These are phyloP conservation scores for Coregonus sp. DNA, from an alignment of 2,797 vertebrate genomes.

Conservation along the genomic window DNA sequence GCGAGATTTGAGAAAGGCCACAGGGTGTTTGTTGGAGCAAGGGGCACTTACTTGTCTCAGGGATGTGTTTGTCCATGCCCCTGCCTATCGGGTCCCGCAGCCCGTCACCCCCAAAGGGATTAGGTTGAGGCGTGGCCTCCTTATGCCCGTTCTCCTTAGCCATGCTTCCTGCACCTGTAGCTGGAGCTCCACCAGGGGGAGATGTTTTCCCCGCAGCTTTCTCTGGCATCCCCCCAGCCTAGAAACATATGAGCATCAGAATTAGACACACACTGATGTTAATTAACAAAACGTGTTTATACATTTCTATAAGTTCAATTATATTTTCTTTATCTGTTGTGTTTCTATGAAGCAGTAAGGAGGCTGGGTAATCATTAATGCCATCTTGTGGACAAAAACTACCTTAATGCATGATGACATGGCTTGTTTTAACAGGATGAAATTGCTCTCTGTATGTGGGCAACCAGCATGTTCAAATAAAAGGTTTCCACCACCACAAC, in stretches of 20 bases:
- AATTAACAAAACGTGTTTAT: not conserved
- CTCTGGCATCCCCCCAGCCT: constrained; percentile 77
- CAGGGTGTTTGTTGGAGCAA: not conserved
- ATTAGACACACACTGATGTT: not conserved
- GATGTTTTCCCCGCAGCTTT: constrained; percentile 73
- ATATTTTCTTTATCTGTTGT: not conserved
- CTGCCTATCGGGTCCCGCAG: constrained; percentile 85
- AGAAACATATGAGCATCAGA: constrained; percentile 26
- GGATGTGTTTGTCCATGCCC: constrained; percentile 87
- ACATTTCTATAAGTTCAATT: not conserved
- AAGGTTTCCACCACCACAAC: not conserved
- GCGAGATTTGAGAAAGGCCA: not conserved
- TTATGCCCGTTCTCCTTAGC: constrained; percentile 84
- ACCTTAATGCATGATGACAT: constrained; percentile 50
- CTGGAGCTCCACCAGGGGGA: constrained; percentile 65
- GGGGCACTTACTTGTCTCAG: constrained; percentile 87
- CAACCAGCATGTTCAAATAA: not conserved
- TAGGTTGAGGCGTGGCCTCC: constrained; percentile 61
- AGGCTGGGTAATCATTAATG: constrained; percentile 19
- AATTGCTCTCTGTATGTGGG: not conserved
- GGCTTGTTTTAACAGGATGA: constrained; percentile 9
- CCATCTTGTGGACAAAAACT: constrained; percentile 50
- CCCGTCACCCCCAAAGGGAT: constrained; percentile 76
- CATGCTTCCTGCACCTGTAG: constrained; percentile 61
- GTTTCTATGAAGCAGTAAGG: constrained; percentile 11